Evolutionary conservation across 2,113 vertebrate genomes (phyloP).

Genomic region (Uropsilus gracilis): DNA sequence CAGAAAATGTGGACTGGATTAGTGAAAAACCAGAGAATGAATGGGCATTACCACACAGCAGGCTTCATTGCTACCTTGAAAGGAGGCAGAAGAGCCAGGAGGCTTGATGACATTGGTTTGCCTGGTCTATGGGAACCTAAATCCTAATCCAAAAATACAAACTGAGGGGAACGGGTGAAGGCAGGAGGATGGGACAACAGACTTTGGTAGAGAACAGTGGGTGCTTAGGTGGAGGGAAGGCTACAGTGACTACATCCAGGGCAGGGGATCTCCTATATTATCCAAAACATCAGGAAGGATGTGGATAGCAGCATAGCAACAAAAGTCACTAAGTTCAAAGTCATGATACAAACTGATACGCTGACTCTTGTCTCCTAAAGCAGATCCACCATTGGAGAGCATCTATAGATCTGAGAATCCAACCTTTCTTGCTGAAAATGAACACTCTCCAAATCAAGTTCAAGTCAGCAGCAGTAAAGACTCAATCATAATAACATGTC

Average conservation of each 20-base stretch:
- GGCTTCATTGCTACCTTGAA: background rate
- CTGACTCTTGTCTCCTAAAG: rapidly evolving
- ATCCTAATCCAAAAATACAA: background rate
- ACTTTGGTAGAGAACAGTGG: no score
- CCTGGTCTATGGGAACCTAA: background rate
- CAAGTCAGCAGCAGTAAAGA: background rate
- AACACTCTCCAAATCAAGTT: background rate
- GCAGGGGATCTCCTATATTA: no score
- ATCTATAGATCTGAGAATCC: background rate
- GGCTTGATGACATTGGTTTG: background rate
- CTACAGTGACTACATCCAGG: no score
- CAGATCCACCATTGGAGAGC: background rate
- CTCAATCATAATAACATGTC: background rate
- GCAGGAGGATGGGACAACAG: no score
- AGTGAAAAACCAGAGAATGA: background rate
- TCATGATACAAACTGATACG: background rate
- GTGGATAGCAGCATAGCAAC: no score
- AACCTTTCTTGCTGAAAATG: background rate
- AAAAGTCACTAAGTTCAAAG: background rate
- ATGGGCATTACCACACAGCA: rapidly evolving
- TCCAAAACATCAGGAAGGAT: no score
- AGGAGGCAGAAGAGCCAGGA: background rate
- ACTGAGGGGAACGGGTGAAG: no score
- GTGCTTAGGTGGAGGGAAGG: no score
- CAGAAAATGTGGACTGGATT: background rate